These are phyloP conservation scores for Electrophaes corylata DNA, from an alignment of 2,888 invertebrate genomes.

Conservation along the genomic window DNA sequence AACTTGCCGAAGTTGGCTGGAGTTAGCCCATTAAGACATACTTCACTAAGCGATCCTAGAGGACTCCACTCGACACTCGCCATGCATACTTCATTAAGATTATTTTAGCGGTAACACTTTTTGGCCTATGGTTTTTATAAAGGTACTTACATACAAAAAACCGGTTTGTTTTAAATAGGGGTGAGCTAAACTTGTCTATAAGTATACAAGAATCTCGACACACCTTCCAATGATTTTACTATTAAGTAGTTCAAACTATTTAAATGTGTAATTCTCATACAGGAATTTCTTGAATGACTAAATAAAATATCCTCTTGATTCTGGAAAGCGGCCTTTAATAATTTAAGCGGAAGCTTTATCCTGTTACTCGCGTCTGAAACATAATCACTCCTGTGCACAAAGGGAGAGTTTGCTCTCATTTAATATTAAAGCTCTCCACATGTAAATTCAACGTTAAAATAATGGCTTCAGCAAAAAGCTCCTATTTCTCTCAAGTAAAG, in stretches of 20 bases:
- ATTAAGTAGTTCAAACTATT: no score
- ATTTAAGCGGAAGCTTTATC: not conserved
- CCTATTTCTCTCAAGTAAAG: slow-evolving; percentile 17
- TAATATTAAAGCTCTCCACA: slow-evolving; percentile 17
- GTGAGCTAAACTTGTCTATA: no score
- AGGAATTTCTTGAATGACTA: no score
- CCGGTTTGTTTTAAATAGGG: no score
- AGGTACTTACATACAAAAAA: no score
- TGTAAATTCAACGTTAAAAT: slow-evolving; percentile 21
- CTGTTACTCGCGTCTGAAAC: not conserved
- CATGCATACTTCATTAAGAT: slow-evolving; percentile 38
- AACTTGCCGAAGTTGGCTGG: slow-evolving; percentile 28
- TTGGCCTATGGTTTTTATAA: slow-evolving; percentile 29
- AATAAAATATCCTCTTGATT: not conserved
- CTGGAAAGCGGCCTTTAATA: not conserved
- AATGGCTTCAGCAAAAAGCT: slow-evolving; percentile 24
- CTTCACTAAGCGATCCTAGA: slow-evolving; percentile 42
- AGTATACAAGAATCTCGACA: no score
- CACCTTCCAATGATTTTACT: no score
- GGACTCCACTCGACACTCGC: slow-evolving; percentile 35
- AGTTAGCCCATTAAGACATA: slow-evolving; percentile 56
- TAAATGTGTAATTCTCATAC: no score
- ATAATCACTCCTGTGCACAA: slow-evolving; percentile 14
- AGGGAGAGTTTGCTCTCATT: slow-evolving; percentile 14
- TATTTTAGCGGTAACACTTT: slow-evolving; percentile 38